Conservation (phyloP, 1,140 invertebrate genomes). For the Habropoda laboriosa region DNA sequence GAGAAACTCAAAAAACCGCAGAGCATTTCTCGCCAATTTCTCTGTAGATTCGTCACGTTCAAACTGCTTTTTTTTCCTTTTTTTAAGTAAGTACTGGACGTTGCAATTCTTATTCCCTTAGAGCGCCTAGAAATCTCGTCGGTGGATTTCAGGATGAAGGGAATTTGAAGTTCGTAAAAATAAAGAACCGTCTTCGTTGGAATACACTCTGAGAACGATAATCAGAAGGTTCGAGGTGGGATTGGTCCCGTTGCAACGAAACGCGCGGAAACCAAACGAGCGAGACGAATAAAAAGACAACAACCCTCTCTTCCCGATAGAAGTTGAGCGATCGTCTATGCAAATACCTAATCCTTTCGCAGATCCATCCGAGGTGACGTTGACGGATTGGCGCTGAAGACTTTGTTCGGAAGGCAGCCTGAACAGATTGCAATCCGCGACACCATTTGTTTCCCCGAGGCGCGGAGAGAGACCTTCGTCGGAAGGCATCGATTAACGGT, state of each 20-base stretch:
- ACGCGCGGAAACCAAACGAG: neutral
- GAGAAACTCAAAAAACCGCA: neutral
- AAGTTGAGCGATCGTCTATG: conserved; percentile 80
- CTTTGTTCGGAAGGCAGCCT: conserved; percentile 60
- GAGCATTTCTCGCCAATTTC: neutral
- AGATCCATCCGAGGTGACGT: conserved; percentile 77
- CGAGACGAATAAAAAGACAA: conserved; percentile 44
- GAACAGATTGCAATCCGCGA: conserved; percentile 73
- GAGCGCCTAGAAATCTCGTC: no score
- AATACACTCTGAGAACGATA: neutral
- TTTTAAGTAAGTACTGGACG: no score
- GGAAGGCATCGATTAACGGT: conserved; percentile 45
- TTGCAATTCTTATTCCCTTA: no score
- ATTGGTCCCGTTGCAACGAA: neutral
- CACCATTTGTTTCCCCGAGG: conserved; percentile 73
- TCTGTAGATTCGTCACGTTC: no score
- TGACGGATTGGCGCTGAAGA: conserved; percentile 76
- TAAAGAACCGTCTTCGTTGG: no score
- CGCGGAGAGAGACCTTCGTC: conserved; percentile 32
- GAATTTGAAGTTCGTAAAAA: no score
- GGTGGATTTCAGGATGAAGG: no score
- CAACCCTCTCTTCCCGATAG: conserved; percentile 26
- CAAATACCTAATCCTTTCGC: conserved; percentile 80
- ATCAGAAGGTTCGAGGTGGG: neutral
- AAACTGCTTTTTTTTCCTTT: no score